phyloP scores from a whole-genome alignment of 2,797 vertebrate species.

The Myripristis murdjan region DNA sequence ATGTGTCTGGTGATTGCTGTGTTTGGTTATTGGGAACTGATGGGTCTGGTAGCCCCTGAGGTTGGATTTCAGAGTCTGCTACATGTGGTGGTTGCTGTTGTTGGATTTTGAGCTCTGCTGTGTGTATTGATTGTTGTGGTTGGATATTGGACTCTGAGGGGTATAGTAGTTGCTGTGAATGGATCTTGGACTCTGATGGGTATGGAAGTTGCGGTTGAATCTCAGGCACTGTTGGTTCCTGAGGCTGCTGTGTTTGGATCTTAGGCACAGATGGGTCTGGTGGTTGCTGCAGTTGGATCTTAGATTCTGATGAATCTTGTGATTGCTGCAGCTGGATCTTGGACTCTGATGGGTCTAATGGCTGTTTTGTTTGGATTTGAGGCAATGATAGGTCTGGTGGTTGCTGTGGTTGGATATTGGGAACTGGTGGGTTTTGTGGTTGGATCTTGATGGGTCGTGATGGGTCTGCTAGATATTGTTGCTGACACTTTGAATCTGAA shows the following conservation, averaged over 20 bases:
- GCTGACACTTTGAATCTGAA: conserved; percentile 25
- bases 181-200: background rate
- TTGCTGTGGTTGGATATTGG: conserved; percentile 12
- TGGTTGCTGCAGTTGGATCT: background rate
- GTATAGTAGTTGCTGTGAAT: background rate
- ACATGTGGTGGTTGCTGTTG: background rate
- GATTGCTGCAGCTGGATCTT: background rate
- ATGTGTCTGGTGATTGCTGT: background rate
- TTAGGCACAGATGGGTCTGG: background rate
- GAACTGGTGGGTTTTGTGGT: background rate
- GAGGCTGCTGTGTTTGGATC: conserved; percentile 9
- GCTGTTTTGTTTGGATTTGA: background rate
- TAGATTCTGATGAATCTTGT: background rate
- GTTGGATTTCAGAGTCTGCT: background rate
- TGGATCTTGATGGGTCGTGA: background rate
- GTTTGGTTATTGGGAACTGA: no score
- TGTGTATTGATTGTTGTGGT: conserved; percentile 1
- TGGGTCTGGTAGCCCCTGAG: no score
- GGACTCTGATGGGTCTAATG: background rate
- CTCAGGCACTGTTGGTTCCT: background rate
- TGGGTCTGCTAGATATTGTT: background rate
- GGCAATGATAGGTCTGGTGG: no score
- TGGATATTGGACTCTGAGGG: background rate
- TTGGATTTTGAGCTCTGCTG: background rate
- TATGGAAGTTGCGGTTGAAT: background rate